Percentiles rank a stretch among this genome's conserved stretches.
phyloP scores from a whole-genome alignment of 2,888 invertebrate genomes.

The Molorchus minor region DNA sequence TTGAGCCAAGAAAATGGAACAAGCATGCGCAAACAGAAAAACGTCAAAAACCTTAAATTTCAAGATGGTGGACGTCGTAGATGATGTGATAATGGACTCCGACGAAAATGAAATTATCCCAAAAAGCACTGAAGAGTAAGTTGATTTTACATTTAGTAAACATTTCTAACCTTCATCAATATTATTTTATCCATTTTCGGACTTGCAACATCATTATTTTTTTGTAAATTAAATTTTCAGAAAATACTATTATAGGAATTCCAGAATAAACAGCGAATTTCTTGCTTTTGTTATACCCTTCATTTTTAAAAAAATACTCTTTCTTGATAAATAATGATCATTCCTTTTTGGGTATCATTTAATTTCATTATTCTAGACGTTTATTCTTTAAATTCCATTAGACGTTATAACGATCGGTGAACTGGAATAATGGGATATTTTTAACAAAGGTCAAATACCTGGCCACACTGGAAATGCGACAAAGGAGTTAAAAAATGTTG shows the following conservation, averaged over 20 bases:
- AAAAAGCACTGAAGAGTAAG: slow-evolving; percentile 60
- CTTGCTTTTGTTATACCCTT: background rate
- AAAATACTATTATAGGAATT: background rate
- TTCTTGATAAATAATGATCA: too few species aligned
- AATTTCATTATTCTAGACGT: too few species aligned
- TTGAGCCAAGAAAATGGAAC: background rate
- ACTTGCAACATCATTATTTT: too few species aligned
- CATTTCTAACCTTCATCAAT: too few species aligned
- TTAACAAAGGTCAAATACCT: slow-evolving; percentile 34
- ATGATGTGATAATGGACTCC: slow-evolving; percentile 57
- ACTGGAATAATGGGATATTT: slow-evolving; percentile 14
- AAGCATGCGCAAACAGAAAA: slow-evolving; percentile 22
- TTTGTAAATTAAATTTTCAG: background rate
- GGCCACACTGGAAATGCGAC: slow-evolving; percentile 5
- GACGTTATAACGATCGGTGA: background rate
- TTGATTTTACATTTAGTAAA: slow-evolving; percentile 34
- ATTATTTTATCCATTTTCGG: too few species aligned
- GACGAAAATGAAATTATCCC: slow-evolving; percentile 58
- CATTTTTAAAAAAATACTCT: too few species aligned
- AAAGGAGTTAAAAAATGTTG: background rate
- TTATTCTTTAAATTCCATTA: background rate
- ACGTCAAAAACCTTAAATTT: slow-evolving; percentile 29
- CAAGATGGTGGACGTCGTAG: slow-evolving; percentile 58
- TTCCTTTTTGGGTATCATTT: too few species aligned
- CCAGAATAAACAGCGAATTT: too few species aligned